phyloP scores from a whole-genome alignment of 2,888 invertebrate genomes.

The Metacarcinus magister region DNA sequence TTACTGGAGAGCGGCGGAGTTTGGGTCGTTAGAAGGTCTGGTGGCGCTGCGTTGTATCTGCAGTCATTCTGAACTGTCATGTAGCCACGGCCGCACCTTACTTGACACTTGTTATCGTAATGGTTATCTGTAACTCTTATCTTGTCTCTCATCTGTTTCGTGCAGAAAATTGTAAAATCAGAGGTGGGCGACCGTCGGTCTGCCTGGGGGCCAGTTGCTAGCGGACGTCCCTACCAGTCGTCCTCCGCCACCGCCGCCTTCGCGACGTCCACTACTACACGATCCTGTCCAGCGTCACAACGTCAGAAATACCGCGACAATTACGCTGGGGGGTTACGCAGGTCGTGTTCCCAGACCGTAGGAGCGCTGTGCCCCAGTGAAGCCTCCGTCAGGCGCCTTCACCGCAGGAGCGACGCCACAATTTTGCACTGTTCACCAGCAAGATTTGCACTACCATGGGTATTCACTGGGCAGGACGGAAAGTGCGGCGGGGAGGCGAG shows the following conservation, averaged over 20 bases:
- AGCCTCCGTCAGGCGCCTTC: conserved; percentile 57
- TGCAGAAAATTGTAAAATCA: conserved; percentile 81
- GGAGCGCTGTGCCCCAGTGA: conserved; percentile 11
- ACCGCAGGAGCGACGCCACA: conserved; percentile 70
- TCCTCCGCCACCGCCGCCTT: conserved; percentile 63
- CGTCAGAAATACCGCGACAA: conserved; percentile 65
- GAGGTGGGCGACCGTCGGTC: conserved; percentile 74
- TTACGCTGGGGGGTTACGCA: conserved; percentile 52
- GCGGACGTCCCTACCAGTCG: conserved; percentile 47
- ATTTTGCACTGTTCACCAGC: conserved; percentile 75
- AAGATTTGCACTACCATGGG: conserved; percentile 69
- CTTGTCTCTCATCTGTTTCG: conserved; percentile 78
- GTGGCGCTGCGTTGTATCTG: conserved; percentile 18
- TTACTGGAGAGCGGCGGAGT: background rate
- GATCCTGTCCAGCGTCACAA: conserved; percentile 47
- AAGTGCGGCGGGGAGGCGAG: conserved; percentile 71
- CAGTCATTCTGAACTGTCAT: conserved; percentile 62
- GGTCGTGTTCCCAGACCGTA: background rate
- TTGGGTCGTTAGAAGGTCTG: background rate
- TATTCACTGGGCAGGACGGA: conserved; percentile 71
- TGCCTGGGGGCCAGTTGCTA: conserved; percentile 62
- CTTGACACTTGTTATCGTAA: conserved; percentile 79
- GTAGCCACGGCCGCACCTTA: conserved; percentile 70
- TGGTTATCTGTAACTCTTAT: conserved; percentile 77
- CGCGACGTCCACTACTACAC: conserved; percentile 55